Percentiles rank a stretch among this genome's conserved stretches.
phyloP scores from a whole-genome alignment of 2,113 vertebrate species.

The Taxidea taxus region DNA sequence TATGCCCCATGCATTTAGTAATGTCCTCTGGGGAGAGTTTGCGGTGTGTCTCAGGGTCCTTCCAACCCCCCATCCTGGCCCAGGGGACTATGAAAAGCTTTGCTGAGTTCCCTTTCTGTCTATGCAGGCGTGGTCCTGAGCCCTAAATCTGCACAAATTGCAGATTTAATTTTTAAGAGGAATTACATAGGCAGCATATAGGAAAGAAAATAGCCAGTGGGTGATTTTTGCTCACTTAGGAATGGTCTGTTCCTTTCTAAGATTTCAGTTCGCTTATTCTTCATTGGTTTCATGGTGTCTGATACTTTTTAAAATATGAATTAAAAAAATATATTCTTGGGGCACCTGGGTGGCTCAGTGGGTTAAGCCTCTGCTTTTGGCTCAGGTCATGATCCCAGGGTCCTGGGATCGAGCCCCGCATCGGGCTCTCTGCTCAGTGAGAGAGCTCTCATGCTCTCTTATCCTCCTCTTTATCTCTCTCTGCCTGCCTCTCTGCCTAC shows the following conservation, averaged over 20 bases:
- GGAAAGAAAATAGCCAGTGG: background rate
- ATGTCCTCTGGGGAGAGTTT: background rate
- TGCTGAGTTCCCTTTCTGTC: background rate
- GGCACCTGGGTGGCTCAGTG: too few relatives aligned
- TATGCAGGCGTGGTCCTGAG: background rate
- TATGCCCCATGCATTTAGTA: background rate
- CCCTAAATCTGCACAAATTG: background rate
- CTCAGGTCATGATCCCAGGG: too few relatives aligned
- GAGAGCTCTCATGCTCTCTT: too few relatives aligned
- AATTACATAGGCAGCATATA: background rate
- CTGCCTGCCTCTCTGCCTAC: too few relatives aligned
- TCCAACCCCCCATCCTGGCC: background rate
- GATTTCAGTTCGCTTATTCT: background rate
- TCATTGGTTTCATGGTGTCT: background rate
- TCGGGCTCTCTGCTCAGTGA: too few relatives aligned
- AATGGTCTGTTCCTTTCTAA: background rate
- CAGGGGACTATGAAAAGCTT: background rate
- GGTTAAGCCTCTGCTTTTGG: too few relatives aligned
- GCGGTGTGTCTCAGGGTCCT: background rate
- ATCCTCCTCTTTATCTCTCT: too few relatives aligned
- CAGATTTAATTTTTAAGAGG: background rate
- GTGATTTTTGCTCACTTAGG: background rate
- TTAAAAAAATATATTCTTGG: background rate
- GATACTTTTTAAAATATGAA: background rate
- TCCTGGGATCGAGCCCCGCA: too few relatives aligned